phyloP scores from a whole-genome alignment of 2,888 invertebrate species.

The Noctua fimbriata region DNA sequence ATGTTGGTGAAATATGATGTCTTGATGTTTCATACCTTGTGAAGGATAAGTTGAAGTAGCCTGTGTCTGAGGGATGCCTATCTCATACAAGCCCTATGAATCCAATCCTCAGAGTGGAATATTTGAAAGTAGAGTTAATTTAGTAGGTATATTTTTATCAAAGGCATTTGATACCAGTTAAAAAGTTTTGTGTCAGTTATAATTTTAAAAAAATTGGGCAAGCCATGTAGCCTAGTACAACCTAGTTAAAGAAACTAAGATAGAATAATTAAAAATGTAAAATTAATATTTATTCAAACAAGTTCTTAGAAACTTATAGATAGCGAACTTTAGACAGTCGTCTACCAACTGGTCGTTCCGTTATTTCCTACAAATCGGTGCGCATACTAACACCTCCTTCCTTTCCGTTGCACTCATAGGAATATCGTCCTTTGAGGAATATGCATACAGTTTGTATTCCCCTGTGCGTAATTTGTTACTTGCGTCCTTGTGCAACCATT shows the following conservation, averaged over 20 bases:
- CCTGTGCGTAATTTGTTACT: conserved; percentile 38
- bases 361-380: conserved; percentile 85
- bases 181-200: background rate
- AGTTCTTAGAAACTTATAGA: conserved; percentile 48
- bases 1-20: background rate
- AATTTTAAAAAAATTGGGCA: background rate
- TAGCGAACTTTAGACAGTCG: conserved; percentile 71
- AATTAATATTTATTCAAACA: conserved; percentile 39
- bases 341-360: conserved; percentile 83
- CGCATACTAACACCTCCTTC: conserved; percentile 80
- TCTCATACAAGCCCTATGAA: background rate
- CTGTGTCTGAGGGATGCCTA: too few species aligned
- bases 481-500: conserved; percentile 41
- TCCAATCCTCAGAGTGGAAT: background rate
- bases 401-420: conserved; percentile 56
- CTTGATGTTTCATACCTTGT: background rate
- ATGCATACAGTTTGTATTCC: conserved; percentile 45
- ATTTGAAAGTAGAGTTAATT: background rate
- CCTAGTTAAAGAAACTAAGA: background rate
- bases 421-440: conserved; percentile 63
- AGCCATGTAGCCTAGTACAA: too few species aligned
- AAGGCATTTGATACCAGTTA: too few species aligned
- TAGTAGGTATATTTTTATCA: background rate
- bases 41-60: background rate
- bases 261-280: conserved; percentile 14